A percentile compares a stretch with the other conserved stretches of the same genome.
Evolutionary conservation across 2,888 invertebrate species (phyloP).

Genomic region (Lycaena phlaeas): DNA sequence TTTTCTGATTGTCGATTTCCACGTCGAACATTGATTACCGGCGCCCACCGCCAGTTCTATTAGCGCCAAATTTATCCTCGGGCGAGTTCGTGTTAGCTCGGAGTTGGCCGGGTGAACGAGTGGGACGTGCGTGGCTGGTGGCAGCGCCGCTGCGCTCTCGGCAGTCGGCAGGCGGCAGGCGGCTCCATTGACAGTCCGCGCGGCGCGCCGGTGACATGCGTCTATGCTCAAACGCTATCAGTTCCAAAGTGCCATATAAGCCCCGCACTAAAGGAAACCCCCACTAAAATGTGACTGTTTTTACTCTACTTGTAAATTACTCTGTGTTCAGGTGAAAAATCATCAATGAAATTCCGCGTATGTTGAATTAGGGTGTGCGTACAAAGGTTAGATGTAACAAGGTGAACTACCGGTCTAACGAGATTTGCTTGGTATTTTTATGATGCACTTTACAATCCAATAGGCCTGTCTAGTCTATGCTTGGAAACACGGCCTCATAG

Average conservation of each 20-base stretch:
- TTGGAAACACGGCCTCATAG: not conserved
- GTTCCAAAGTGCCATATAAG: slow-evolving; percentile 23
- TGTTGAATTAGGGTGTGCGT: slow-evolving; percentile 27
- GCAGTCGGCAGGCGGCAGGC: slow-evolving; percentile 18
- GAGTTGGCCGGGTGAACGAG: slow-evolving; percentile 43
- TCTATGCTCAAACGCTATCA: slow-evolving; percentile 23
- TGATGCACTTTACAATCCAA: slow-evolving; percentile 25
- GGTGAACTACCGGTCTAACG: slow-evolving; percentile 64
- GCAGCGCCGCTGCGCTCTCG: slow-evolving; percentile 26
- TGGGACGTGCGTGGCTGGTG: too few relatives aligned
- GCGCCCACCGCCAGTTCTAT: slow-evolving; percentile 55
- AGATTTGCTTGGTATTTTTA: slow-evolving; percentile 43
- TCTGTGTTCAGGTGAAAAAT: slow-evolving; percentile 10
- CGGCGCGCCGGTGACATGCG: slow-evolving; percentile 33
- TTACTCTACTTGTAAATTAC: slow-evolving; percentile 2
- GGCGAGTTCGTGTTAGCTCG: slow-evolving; percentile 52
- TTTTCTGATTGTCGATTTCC: slow-evolving; percentile 48
- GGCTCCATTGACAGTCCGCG: slow-evolving; percentile 29
- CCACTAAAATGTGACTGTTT: slow-evolving; percentile 40
- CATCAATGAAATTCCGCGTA: not conserved
- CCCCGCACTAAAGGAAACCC: slow-evolving; percentile 26
- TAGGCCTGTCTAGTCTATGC: not conserved
- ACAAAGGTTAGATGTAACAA: slow-evolving; percentile 44
- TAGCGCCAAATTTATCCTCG: slow-evolving; percentile 71
- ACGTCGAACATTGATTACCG: slow-evolving; percentile 64